Evolutionary conservation across 2,113 vertebrate species (phyloP).

Genomic region (Anthoscopus minutus): DNA sequence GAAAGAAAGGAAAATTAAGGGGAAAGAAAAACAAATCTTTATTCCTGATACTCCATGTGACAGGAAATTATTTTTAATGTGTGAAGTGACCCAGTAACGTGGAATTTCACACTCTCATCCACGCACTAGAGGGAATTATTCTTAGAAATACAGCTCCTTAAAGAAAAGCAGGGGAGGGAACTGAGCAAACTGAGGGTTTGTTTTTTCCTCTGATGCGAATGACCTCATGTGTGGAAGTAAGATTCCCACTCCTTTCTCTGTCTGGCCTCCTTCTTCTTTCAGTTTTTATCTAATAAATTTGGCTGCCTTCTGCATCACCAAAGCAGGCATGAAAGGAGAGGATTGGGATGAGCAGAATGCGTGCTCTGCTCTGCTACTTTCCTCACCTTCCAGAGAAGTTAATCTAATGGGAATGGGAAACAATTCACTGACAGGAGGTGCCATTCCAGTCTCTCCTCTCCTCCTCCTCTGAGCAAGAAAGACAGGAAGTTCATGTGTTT

Average conservation of each 20-base stretch:
- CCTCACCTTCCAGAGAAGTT: not conserved
- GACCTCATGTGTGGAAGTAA: not conserved
- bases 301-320: not conserved
- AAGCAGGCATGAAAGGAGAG: not conserved
- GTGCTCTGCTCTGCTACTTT: not conserved
- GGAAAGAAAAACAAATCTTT: not conserved
- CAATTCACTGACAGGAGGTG: not conserved
- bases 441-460: not conserved
- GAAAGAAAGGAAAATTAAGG: not conserved
- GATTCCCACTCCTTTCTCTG: not conserved
- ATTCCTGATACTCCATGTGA: not conserved
- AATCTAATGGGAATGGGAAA: not conserved
- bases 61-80: constrained; percentile 32
- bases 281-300: not conserved
- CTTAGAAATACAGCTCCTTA: constrained; percentile 10
- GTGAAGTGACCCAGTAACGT: constrained; percentile 14
- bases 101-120: constrained; percentile 27
- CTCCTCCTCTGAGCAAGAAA: not conserved
- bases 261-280: not conserved
- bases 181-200: not conserved
- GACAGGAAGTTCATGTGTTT: not conserved
- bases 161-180: not conserved
- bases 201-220: not conserved
- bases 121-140: not conserved
- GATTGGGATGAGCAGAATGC: not conserved